These are phyloP conservation scores for Lates japonicus DNA, from an alignment of 2,797 vertebrate genomes.

Conservation along the genomic window DNA sequence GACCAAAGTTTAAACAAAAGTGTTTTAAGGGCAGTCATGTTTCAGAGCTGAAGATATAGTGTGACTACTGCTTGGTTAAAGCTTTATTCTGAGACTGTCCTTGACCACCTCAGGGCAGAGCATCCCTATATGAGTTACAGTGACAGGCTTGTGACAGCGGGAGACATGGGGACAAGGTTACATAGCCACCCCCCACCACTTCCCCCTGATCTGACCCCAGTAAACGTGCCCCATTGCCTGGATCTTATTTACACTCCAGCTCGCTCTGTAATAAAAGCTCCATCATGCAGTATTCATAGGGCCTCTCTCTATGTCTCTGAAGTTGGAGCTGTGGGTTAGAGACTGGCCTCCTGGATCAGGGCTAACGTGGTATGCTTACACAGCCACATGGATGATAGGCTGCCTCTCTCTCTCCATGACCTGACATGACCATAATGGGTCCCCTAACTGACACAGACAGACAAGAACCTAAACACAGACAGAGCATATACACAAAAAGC, in stretches of 20 bases:
- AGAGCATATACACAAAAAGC: background rate
- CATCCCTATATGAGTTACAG: conserved; percentile 82
- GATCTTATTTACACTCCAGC: conserved; percentile 86
- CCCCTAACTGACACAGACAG: conserved; percentile 27
- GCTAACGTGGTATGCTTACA: conserved; percentile 69
- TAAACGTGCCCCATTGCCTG: conserved; percentile 84
- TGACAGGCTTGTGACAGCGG: conserved; percentile 82
- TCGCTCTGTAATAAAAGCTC: conserved; percentile 82
- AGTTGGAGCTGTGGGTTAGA: conserved; percentile 81
- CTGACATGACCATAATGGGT: conserved; percentile 46
- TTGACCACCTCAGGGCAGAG: conserved; percentile 77
- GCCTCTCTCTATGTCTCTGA: conserved; percentile 75
- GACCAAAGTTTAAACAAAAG: conserved; percentile 18
- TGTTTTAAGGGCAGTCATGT: background rate
- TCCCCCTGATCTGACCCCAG: conserved; percentile 86
- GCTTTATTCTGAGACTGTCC: conserved; percentile 76
- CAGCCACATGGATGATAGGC: conserved; percentile 56
- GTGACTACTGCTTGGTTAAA: conserved; percentile 62
- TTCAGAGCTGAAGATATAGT: conserved; percentile 37
- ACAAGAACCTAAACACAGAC: background rate
- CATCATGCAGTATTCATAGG: conserved; percentile 87
- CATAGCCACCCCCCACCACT: conserved; percentile 73
- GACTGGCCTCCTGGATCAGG: conserved; percentile 71
- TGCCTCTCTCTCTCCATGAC: conserved; percentile 41
- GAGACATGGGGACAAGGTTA: conserved; percentile 83